phyloP scores from a whole-genome alignment of 2,113 vertebrate genomes.

The Trichechus manatus region DNA sequence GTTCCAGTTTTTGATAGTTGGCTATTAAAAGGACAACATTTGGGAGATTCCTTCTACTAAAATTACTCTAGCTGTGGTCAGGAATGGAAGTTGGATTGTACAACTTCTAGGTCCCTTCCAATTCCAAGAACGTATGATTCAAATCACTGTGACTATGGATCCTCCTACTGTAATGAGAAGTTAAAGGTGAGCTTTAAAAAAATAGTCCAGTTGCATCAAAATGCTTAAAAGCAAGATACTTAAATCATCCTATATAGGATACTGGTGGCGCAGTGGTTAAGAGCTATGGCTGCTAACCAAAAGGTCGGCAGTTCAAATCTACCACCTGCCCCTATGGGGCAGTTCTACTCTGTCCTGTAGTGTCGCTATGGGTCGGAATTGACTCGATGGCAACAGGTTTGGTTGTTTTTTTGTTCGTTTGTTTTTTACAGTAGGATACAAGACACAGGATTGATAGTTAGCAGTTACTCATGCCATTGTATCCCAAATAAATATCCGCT shows the following conservation, averaged over 20 bases:
- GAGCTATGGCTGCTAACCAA: too few relatives aligned
- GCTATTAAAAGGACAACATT: not conserved
- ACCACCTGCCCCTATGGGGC: too few relatives aligned
- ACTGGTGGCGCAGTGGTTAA: too few relatives aligned
- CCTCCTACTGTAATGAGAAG: not conserved
- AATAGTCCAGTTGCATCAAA: not conserved
- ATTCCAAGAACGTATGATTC: not conserved
- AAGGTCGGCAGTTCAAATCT: too few relatives aligned
- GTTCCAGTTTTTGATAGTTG: not conserved
- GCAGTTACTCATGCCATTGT: not conserved
- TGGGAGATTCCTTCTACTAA: not conserved
- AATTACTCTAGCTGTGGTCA: not conserved
- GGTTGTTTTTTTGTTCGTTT: too few relatives aligned
- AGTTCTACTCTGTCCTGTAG: too few relatives aligned
- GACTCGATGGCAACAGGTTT: too few relatives aligned
- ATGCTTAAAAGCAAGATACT: not conserved
- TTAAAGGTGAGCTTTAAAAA: conserved; percentile 33
- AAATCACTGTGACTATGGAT: not conserved
- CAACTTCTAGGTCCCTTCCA: not conserved
- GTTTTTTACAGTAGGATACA: not conserved
- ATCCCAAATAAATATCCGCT: not conserved
- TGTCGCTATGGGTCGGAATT: too few relatives aligned
- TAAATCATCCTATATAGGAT: not conserved
- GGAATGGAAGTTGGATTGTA: not conserved
- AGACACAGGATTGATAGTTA: not conserved